These are phyloP conservation scores for Belgica antarctica DNA, from an alignment of 2,888 invertebrate genomes.

Conservation along the genomic window DNA sequence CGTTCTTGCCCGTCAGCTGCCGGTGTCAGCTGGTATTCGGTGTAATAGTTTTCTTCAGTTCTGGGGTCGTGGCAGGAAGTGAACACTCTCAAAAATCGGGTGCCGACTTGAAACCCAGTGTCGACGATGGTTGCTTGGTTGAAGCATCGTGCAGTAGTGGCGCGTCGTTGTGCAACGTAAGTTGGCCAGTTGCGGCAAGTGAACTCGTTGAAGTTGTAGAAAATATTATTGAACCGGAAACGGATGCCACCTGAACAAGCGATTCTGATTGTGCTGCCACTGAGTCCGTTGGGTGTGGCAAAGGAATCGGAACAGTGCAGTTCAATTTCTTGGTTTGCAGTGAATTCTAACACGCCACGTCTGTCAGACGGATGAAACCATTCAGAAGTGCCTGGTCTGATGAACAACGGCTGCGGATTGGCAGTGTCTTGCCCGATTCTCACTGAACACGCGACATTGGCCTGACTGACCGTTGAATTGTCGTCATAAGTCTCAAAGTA, in stretches of 20 bases:
- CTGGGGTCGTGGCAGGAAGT: conserved; percentile 15
- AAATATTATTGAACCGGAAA: background rate
- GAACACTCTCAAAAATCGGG: conserved; percentile 12
- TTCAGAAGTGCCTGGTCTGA: conserved; percentile 53
- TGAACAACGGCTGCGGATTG: conserved; percentile 60
- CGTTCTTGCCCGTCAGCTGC: conserved; percentile 12
- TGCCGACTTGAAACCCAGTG: conserved; percentile 16
- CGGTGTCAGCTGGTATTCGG: conserved; percentile 1
- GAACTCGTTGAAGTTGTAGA: conserved; percentile 22
- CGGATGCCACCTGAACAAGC: conserved; percentile 5
- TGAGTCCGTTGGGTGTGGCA: conserved; percentile 45
- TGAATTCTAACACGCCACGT: conserved; percentile 49
- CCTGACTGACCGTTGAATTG: background rate
- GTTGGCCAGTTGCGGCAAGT: conserved; percentile 22
- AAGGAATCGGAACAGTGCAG: conserved; percentile 48
- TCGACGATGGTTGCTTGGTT: conserved; percentile 19
- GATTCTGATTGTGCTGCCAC: conserved; percentile 12
- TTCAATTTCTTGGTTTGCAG: conserved; percentile 50
- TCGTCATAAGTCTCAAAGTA: background rate
- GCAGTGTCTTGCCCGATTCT: background rate
- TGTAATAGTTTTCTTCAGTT: conserved; percentile 15
- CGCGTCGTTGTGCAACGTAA: background rate
- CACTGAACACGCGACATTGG: conserved; percentile 12
- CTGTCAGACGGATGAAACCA: conserved; percentile 50
- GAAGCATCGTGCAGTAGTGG: background rate